Evolutionary conservation across 2,797 vertebrate species (phyloP), one percentile per base, ranked within the genome.

Genomic region (Babyrousa celebensis): DNA sequence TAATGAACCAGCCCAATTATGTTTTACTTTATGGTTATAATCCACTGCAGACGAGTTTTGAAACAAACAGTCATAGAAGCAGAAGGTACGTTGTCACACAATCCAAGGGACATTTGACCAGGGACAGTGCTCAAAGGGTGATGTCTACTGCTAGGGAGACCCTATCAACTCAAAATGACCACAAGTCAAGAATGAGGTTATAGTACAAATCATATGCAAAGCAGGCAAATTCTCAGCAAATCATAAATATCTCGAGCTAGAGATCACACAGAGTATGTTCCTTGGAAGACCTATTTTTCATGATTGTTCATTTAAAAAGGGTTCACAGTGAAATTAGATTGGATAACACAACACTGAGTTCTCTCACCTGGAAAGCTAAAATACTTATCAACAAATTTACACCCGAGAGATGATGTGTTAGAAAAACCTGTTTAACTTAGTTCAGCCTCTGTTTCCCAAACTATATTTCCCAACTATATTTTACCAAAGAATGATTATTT

Each of bases 381-480:
- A 58, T 16, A 32, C 18, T 78, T 15, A 74, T 21, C 6, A 18
- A 60, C 58, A 92, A 78, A 92, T 36, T 25, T 48, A 78, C 87
- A 77, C 27, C 25, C 91, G 54, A 72, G 52, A 40, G 12, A 84
- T 63, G 89, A 15, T 67, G 29, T 79, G 5, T 82, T 71, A 85
- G 58, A 85, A n/a, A 48, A 36, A 67, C n/a, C 10, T 86, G 43
- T 54, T 88, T 92, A 79, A 74, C 58, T 80, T 58, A 77, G 25
- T 58, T 68, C 70, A 84, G 56, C 58, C 56, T 60, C 3, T 65
- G 21, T 72, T 72, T 78, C 25, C n/a, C 52, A 40, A 60, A 67
- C 67, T 84, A 91, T 63, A 65, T 80, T 80, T 96, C 43, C 52
- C 52, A 60, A 67, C 67, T 84, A 91, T 63, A 65, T 80, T 80